phyloP scores from a whole-genome alignment of 2,888 invertebrate genomes.

The Matsumyia berberina region DNA sequence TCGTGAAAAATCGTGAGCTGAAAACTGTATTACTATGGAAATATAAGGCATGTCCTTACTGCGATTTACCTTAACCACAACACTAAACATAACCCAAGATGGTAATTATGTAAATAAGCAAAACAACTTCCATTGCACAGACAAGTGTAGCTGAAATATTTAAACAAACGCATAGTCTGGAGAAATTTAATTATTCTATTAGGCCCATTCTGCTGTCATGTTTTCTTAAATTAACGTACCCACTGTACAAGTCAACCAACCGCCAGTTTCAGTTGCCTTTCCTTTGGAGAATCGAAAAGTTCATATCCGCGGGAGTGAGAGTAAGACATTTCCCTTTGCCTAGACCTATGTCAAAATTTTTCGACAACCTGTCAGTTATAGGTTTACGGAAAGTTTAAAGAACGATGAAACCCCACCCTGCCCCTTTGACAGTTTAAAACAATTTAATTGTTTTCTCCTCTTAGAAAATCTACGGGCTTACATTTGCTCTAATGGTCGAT shows the following conservation, averaged over 20 bases:
- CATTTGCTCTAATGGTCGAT: neutral
- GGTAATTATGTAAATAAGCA: neutral
- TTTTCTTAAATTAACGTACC: slow-evolving; percentile 27
- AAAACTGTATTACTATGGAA: too few relatives aligned
- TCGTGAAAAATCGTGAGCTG: too few relatives aligned
- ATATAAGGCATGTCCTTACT: neutral
- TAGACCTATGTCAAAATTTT: slow-evolving; percentile 46
- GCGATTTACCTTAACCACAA: neutral
- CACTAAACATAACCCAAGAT: neutral
- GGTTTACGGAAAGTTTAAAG: slow-evolving; percentile 15
- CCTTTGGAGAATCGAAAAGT: neutral
- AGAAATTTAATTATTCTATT: slow-evolving; percentile 21
- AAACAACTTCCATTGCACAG: too few relatives aligned
- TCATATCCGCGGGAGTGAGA: neutral
- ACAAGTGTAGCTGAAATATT: neutral
- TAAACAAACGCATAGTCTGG: neutral
- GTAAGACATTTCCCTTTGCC: slow-evolving; percentile 7
- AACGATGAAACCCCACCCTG: neutral
- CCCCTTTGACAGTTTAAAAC: neutral
- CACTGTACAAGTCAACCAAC: neutral
- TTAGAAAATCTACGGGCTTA: neutral
- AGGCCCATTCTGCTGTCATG: slow-evolving; percentile 16
- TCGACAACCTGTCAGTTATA: slow-evolving; percentile 41
- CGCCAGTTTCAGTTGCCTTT: neutral
- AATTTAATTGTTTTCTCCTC: neutral